Evolutionary conservation across 2,113 vertebrate genomes (phyloP).

Genomic region (Carassius auratus): DNA sequence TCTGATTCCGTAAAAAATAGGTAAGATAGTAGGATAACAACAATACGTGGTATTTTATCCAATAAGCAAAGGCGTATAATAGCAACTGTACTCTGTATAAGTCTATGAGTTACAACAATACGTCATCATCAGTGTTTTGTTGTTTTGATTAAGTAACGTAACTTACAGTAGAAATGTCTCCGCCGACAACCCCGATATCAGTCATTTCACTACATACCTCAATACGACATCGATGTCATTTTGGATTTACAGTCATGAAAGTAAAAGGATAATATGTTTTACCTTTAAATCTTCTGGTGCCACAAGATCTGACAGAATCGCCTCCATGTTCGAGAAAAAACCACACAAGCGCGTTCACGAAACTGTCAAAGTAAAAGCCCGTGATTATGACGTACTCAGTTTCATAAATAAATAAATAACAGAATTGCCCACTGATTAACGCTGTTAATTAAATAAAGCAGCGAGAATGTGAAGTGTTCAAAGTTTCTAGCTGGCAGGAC

Average conservation of each 20-base stretch:
- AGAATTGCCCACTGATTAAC: background rate
- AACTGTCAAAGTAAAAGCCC: conserved; percentile 47
- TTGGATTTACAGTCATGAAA: background rate
- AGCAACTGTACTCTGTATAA: background rate
- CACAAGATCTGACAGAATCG: conserved; percentile 53
- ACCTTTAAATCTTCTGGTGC: conserved; percentile 61
- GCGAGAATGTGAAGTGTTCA: background rate
- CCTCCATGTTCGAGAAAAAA: conserved; percentile 57
- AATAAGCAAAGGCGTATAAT: background rate
- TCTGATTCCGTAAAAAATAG: no score
- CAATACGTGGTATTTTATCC: background rate
- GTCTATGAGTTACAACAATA: background rate
- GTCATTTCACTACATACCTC: background rate
- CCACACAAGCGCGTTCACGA: background rate
- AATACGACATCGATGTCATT: background rate
- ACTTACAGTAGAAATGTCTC: background rate
- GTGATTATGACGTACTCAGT: background rate
- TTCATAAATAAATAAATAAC: background rate
- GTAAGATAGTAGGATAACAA: no score
- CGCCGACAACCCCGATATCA: background rate
- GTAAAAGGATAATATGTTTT: background rate
- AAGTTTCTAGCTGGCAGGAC: background rate
- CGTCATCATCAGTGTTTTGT: background rate
- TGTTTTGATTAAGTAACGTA: background rate
- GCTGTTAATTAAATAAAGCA: background rate